Evolutionary conservation across 23 tunicate genomes (phyloP).

Genomic region (Ciona savignyi): DNA sequence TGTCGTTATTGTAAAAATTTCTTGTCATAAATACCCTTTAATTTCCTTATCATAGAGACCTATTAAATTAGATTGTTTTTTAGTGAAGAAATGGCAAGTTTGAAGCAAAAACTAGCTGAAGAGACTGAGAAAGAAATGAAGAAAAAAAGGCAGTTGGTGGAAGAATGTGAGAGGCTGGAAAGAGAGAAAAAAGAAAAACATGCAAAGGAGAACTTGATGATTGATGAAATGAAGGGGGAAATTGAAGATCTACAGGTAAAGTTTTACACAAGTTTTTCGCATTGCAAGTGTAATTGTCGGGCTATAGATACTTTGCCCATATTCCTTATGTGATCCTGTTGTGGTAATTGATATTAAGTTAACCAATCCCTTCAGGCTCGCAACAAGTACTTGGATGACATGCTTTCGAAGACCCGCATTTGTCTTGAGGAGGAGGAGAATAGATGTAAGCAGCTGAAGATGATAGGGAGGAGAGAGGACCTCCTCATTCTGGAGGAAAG

Average conservation of each 20-base stretch:
- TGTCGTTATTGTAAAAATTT: too few species aligned
- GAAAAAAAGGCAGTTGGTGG: constrained; percentile 22
- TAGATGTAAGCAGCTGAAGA: background rate
- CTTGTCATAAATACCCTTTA: too few species aligned
- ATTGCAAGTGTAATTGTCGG: too few species aligned
- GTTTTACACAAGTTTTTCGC: too few species aligned
- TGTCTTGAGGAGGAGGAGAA: constrained; percentile 19
- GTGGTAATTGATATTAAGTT: too few species aligned
- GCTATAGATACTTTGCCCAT: too few species aligned
- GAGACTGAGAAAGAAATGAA: constrained; percentile 42
- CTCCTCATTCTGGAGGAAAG: constrained; percentile 1
- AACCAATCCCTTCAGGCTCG: constrained; percentile 14
- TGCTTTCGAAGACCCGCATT: constrained; percentile 8
- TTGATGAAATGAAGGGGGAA: background rate
- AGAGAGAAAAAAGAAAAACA: background rate
- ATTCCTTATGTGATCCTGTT: too few species aligned
- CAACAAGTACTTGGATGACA: constrained; percentile 13
- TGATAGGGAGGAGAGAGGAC: background rate
- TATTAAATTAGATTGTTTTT: too few species aligned
- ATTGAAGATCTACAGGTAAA: constrained; percentile 26
- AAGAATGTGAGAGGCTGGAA: constrained; percentile 18
- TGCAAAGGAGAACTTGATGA: background rate
- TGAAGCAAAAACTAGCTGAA: constrained; percentile 42
- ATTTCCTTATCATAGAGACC: too few species aligned
- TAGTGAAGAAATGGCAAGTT: constrained; percentile 46